Base-by-base conservation (phyloP, 1,140 invertebrate species). In the Pararge aegeria region DNA sequence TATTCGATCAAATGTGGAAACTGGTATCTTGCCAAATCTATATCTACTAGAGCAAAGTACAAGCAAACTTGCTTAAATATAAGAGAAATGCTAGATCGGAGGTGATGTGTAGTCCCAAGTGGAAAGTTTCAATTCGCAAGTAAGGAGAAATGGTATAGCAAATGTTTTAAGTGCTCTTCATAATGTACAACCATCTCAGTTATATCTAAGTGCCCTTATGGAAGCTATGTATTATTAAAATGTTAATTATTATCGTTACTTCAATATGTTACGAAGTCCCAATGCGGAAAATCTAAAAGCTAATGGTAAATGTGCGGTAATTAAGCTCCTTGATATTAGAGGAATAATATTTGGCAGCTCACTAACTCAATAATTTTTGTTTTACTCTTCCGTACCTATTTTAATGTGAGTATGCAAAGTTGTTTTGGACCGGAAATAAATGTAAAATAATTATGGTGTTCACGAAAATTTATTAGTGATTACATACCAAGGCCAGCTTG, bases 91-190 rank as follows among this genome's bases (percentile, higher is more conserved):
- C 30, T 34, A 34, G 9, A 34, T 34, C 10, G n/a, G 30, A 34
- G 12, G 7, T n/a, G 12, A 42, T 42, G 10, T 38, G 42, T 20
- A 46, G 42, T 20, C 16, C 18, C 18, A 46, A 46, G 42, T 46
- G 42, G 42, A 46, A 20, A 19, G 18, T 20, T 20, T 46, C 42
- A 40, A 15, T 16, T 40, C 13, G 6, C 16, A 15, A 40, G 38
- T 40, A 40, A 40, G 38, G 4, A 15, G 13, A 16, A 40, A 40
- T 15, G 3, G 9, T 46, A 46, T 3, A 18, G 49, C 19, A 59
- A 38, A 20, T 52, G 49, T 59, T 59, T 58, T 42, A 52, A 59
- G 56, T 59, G 56, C 56, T 42, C 44, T 44, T 19, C 49, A 50
- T 55, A 42, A 44, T 52, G 38, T 50, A 51, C 24, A 38, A 59